Evolutionary conservation across 2,797 vertebrate genomes (phyloP).

Genomic region (Gallinago stenura): DNA sequence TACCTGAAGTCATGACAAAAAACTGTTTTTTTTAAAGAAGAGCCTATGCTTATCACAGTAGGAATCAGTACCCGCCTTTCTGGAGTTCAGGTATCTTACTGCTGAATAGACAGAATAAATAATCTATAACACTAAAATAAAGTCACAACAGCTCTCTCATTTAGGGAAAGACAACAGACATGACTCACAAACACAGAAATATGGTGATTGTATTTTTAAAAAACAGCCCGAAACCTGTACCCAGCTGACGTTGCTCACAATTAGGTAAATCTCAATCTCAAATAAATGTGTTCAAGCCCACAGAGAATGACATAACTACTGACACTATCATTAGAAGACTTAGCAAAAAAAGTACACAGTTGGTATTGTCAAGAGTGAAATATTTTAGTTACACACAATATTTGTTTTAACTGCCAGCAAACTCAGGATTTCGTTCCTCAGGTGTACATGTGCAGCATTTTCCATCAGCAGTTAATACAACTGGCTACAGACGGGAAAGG

Average conservation of each 20-base stretch:
- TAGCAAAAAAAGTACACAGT: fast-evolving
- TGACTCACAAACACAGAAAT: not conserved
- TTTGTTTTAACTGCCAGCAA: not conserved
- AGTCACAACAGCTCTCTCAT: not conserved
- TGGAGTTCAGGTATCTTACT: not conserved
- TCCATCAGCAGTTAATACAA: fast-evolving
- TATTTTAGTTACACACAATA: fast-evolving
- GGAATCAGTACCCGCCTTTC: not conserved
- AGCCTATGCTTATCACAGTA: not conserved
- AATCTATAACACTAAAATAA: not conserved
- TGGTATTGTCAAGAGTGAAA: not conserved
- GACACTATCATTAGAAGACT: not conserved
- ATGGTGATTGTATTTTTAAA: not conserved
- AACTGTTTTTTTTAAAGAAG: not conserved
- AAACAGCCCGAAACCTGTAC: not conserved
- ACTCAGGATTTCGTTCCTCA: fast-evolving
- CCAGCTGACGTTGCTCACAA: not conserved
- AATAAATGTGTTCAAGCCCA: not conserved
- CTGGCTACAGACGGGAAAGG: not conserved
- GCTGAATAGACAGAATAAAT: not conserved
- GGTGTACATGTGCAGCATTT: fast-evolving
- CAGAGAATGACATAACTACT: not conserved
- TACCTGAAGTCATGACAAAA: not conserved
- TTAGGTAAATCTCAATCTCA: not conserved
- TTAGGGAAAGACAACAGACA: not conserved